phyloP scores from a whole-genome alignment of 2,797 vertebrate species.

The Lepus townsendii region DNA sequence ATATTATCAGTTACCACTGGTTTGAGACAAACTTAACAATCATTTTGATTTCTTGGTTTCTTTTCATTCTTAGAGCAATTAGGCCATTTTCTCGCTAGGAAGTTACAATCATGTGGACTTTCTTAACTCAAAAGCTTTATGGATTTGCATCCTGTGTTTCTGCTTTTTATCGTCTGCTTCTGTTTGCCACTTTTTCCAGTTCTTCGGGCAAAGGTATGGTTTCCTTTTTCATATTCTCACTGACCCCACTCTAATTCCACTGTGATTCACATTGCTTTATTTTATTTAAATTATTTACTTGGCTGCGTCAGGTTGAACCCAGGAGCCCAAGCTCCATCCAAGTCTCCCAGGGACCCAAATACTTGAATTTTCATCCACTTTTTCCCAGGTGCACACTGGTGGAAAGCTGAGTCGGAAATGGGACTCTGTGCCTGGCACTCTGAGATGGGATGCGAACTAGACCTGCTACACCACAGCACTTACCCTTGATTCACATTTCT shows the following conservation, averaged over 20 bases:
- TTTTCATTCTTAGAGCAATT: slow-evolving; percentile 21
- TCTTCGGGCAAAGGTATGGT: not conserved
- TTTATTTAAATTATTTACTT: too few species aligned
- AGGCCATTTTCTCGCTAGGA: not conserved
- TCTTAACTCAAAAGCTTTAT: not conserved
- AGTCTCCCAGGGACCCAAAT: too few species aligned
- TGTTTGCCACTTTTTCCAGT: not conserved
- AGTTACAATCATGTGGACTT: not conserved
- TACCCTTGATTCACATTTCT: not conserved
- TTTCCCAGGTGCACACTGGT: too few species aligned
- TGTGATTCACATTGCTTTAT: too few species aligned
- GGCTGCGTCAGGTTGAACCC: too few species aligned
- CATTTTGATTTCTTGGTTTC: slow-evolving; percentile 46
- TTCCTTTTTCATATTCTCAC: not conserved
- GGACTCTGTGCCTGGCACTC: too few species aligned
- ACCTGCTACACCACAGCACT: too few species aligned
- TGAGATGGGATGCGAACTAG: too few species aligned
- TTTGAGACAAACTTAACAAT: not conserved
- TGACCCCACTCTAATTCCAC: not conserved
- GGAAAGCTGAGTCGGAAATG: too few species aligned
- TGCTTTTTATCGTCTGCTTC: not conserved
- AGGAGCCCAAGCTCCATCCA: too few species aligned
- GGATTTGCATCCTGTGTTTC: not conserved
- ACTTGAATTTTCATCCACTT: too few species aligned
- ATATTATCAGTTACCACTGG: not conserved